Conservation (phyloP, 2,797 vertebrate genomes). For the Gambelia wislizenii region DNA sequence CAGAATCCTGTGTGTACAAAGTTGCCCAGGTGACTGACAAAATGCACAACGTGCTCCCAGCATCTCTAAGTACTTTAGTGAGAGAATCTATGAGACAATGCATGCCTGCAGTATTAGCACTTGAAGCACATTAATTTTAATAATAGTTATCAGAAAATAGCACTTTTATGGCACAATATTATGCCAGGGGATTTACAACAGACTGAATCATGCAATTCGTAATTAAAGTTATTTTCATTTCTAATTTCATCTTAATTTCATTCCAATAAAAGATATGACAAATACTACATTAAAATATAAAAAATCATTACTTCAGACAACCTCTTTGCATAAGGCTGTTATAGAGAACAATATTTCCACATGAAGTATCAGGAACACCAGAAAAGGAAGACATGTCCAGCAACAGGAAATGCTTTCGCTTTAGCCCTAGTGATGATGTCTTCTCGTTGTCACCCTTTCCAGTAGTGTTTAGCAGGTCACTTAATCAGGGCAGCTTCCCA, state of each 20-base stretch:
- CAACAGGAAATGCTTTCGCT: neutral
- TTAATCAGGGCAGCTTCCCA: neutral
- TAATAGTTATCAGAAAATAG: constrained; percentile 79
- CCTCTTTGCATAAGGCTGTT: constrained; percentile 50
- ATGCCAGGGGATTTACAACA: constrained; percentile 77
- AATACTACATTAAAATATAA: constrained; percentile 58
- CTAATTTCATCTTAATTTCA: constrained; percentile 73
- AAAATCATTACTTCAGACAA: constrained; percentile 68
- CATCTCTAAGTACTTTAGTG: constrained; percentile 33
- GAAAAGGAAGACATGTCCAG: neutral
- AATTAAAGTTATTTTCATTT: constrained; percentile 79
- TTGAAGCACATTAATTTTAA: constrained; percentile 77
- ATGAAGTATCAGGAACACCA: constrained; percentile 23
- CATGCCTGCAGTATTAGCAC: constrained; percentile 68
- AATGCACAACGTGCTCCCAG: constrained; percentile 10
- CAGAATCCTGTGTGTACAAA: neutral
- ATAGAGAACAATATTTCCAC: constrained; percentile 49
- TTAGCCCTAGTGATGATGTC: neutral
- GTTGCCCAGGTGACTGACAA: fast-evolving
- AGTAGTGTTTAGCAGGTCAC: neutral
- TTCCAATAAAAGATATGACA: constrained; percentile 74
- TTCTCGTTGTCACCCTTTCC: neutral
- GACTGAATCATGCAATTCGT: constrained; percentile 69
- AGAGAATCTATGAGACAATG: constrained; percentile 65
- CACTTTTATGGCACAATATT: constrained; percentile 78